A percentile compares a stretch with the other conserved stretches of the same genome.
Conservation (phyloP, 2,113 vertebrate genomes). For the Mormyrus iriodes region DNA sequence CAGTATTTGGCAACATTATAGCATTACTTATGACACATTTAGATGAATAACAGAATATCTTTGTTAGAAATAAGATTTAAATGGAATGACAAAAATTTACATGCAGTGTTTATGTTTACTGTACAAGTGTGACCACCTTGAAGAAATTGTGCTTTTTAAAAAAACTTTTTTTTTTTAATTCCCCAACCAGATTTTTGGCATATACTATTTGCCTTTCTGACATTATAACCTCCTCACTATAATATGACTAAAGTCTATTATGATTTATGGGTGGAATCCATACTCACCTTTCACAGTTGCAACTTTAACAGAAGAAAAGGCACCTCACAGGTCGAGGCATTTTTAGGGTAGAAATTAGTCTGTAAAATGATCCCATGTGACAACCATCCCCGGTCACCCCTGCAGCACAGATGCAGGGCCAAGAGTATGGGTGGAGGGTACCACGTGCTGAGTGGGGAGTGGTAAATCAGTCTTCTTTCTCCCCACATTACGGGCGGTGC, state of each 20-base stretch:
- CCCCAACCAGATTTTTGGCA: too few relatives aligned
- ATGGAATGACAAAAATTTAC: neutral
- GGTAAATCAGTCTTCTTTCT: too few relatives aligned
- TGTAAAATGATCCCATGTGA: too few relatives aligned
- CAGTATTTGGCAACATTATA: neutral
- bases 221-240: neutral
- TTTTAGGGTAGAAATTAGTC: too few relatives aligned
- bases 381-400: too few relatives aligned
- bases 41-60: neutral
- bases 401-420: neutral
- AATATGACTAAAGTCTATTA: neutral
- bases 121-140: neutral
- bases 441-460: too few relatives aligned
- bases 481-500: too few relatives aligned
- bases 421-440: too few relatives aligned
- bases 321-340: too few relatives aligned
- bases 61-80: neutral
- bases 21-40: neutral
- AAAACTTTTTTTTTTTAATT: too few relatives aligned
- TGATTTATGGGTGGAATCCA: neutral
- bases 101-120: neutral
- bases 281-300: neutral
- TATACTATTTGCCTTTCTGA: neutral
- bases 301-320: too few relatives aligned
- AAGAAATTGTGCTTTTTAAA: neutral